Conservation (phyloP, 2,888 invertebrate species). For the Rotaria socialis region DNA sequence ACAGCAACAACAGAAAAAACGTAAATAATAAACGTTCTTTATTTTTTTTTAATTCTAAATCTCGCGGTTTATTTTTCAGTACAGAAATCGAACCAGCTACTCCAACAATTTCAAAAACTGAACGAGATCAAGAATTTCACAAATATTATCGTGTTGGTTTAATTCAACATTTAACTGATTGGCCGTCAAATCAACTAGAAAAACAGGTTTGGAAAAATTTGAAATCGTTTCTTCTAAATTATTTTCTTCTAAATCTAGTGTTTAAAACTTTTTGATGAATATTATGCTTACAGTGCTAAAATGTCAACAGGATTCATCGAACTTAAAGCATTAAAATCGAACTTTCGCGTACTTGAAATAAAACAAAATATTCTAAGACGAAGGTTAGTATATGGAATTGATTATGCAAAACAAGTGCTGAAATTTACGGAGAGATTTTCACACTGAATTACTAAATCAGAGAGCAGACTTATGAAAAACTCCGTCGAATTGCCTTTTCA, state of each 20-base stretch:
- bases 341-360: slow-evolving; percentile 5
- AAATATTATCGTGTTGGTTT: slow-evolving; percentile 22
- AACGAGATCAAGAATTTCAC: slow-evolving; percentile 35
- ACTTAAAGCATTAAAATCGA: slow-evolving; percentile 32
- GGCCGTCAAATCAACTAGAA: slow-evolving; percentile 28
- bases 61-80: not conserved
- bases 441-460: too few relatives aligned
- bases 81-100: not conserved
- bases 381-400: not conserved
- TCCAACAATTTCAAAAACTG: not conserved
- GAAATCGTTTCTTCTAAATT: not conserved
- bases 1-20: not conserved
- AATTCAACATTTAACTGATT: slow-evolving; percentile 20
- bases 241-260: not conserved
- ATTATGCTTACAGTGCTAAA: slow-evolving; percentile 36
- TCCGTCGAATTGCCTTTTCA: too few relatives aligned
- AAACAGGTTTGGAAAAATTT: not conserved
- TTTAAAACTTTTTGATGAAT: slow-evolving; percentile 35
- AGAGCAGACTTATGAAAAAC: too few relatives aligned
- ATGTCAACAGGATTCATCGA: slow-evolving; percentile 28
- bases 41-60: not conserved
- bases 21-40: not conserved
- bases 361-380: slow-evolving; percentile 27
- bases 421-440: too few relatives aligned
- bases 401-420: too few relatives aligned